Evolutionary conservation across 2,797 vertebrate species (phyloP), one percentile per base, ranked within the genome.

Genomic region (Hozukius guyotensis): DNA sequence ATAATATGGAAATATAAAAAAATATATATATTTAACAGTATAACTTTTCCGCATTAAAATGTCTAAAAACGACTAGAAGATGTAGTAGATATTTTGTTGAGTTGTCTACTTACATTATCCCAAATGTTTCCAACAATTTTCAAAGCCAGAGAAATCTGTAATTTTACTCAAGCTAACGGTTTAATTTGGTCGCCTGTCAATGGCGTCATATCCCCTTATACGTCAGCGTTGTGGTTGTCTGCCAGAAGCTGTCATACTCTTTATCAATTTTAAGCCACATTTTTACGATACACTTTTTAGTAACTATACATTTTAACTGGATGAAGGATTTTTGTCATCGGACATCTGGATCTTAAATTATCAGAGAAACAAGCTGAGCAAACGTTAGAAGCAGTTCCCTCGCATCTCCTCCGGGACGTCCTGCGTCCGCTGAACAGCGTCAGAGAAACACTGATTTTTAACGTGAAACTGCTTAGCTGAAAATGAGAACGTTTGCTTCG

Each of bases 91-190:
- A 52, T 52, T 52, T 52, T n/a, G 49, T 52, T 52, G 20, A 52
- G 20, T 52, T 20, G 49, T n/a, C 42, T 46, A 18, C 42, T 46
- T 46, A 46, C 14, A 46, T 46, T 46, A 46, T 46, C 0, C 6
- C 42, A 46, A 18, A 46, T 46, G 42, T 46, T 46, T 46, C 42
- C 42, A 46, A 42, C 38, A 1, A 18, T 8, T 46, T 46, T 20
- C 0, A 49, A 52, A 52, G 1, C 49, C 0, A n/a, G 4, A n/a
- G 49, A 52, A 52, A 5, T 52, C 20, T 10, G 8, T 10, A n/a
- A n/a, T 52, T n/a, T n/a, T 52, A n/a, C 8, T 0, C 49, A 52
- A 52, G 6, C 0, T 49, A 49, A n/a, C 20, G 7, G 42, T 20
- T 49, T 49, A 20, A 49, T 0, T 49, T 49, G 42, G 42, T 49